These are phyloP conservation scores for Germaria angustata DNA, from an alignment of 2,888 invertebrate genomes.

Conservation along the genomic window DNA sequence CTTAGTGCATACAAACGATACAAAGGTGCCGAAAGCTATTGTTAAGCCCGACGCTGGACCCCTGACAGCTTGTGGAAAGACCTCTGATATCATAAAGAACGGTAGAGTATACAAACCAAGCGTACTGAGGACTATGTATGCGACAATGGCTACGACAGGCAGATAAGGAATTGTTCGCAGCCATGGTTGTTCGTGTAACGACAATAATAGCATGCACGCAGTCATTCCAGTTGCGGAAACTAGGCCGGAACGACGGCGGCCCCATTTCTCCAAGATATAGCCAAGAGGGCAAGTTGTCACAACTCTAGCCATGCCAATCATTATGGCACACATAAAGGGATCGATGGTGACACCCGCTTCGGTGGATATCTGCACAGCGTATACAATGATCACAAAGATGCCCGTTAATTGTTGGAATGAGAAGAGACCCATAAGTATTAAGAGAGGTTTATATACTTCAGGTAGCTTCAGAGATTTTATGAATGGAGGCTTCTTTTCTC, in stretches of 20 bases:
- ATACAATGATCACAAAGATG: slow-evolving; percentile 86
- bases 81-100: slow-evolving; percentile 88
- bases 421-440: slow-evolving; percentile 83
- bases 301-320: slow-evolving; percentile 84
- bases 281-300: slow-evolving; percentile 84
- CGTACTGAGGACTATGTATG: slow-evolving; percentile 81
- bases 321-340: slow-evolving; percentile 84
- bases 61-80: slow-evolving; percentile 84
- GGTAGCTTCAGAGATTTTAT: slow-evolving; percentile 72
- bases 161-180: slow-evolving; percentile 73
- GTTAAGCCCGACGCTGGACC: slow-evolving; percentile 86
- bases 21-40: slow-evolving; percentile 83
- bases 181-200: slow-evolving; percentile 79
- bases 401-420: slow-evolving; percentile 86
- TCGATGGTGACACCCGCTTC: slow-evolving; percentile 83
- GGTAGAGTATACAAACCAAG: slow-evolving; percentile 83
- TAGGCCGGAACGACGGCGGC: slow-evolving; percentile 84
- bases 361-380: slow-evolving; percentile 85
- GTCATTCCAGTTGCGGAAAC: slow-evolving; percentile 84
- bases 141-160: slow-evolving; percentile 74
- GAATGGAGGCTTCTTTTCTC: slow-evolving; percentile 73
- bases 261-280: slow-evolving; percentile 83
- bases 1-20: slow-evolving; percentile 86
- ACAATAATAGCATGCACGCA: slow-evolving; percentile 82
- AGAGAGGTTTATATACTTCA: slow-evolving; percentile 78